Evolutionary conservation across 1,140 invertebrate species (phyloP).

Genomic region (Forficula auricularia): DNA sequence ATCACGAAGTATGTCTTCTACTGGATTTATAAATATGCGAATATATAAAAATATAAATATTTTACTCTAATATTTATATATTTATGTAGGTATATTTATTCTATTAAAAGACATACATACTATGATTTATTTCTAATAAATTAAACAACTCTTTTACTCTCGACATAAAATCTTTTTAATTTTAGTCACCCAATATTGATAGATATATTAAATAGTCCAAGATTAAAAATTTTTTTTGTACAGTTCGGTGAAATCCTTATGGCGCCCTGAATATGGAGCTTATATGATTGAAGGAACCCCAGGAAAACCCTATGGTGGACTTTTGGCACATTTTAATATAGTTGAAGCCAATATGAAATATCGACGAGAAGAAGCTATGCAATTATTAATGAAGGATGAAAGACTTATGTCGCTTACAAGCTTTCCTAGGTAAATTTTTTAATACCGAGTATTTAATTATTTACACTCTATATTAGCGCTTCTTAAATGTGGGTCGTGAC

Average conservation of each 20-base stretch:
- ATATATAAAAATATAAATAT: neutral
- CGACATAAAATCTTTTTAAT: neutral
- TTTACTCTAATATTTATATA: neutral
- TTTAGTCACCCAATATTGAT: neutral
- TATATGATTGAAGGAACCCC: slow-evolving; percentile 99
- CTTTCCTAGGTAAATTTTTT: slow-evolving; percentile 89
- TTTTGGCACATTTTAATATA: slow-evolving; percentile 90
- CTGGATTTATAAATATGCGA: no score
- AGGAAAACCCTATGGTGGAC: slow-evolving; percentile 81
- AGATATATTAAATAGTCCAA: neutral
- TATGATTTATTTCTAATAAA: neutral
- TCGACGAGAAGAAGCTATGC: slow-evolving; percentile 68
- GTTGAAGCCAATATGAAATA: slow-evolving; percentile 95
- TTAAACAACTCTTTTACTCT: neutral
- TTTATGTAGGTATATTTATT: slow-evolving; percentile 3
- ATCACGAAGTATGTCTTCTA: neutral
- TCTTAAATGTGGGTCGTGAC: no score
- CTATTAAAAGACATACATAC: neutral
- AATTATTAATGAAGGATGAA: slow-evolving; percentile 62
- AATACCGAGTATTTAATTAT: no score
- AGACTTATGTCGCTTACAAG: slow-evolving; percentile 74
- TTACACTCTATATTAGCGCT: no score
- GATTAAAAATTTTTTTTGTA: slow-evolving; percentile 16
- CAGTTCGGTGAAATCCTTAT: slow-evolving; percentile 67
- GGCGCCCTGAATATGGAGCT: slow-evolving; percentile 94